Evolutionary conservation across 2,113 vertebrate genomes (phyloP), one percentile per base, ranked within the genome.

Genomic region (Psilopsiagon aymara): DNA sequence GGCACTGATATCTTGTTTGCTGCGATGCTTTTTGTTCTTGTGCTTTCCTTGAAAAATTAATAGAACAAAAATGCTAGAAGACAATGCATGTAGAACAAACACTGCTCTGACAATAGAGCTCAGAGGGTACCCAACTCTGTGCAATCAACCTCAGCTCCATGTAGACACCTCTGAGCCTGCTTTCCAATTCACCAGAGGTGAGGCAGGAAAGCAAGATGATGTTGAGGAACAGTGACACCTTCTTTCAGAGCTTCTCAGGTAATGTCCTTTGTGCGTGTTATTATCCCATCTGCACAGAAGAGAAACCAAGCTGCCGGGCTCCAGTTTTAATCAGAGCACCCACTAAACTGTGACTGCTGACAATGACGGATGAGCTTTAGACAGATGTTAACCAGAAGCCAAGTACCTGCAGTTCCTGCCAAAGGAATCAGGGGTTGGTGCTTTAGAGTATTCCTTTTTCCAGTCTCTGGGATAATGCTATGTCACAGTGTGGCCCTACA

Each of bases 41-140:
- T 43, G 82, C 47, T 90, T 95, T 75, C 73, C 80, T 86, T 96
- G 59, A 95, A 94, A 96, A 95, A 91, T 87, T 92, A 76, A 92
- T 95, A 92, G 68, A 95, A 70, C 31, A 79, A 94, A 94, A 92
- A 69, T 13, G 41, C 82, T 73, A 69, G 63, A 76, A 24, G 43
- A 55, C 44, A 51, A 49, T 8, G 39, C 31, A 21, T 33, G 24
- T 77, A 88, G 52, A 92, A 91, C 78, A 95, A 94, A 82, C 82
- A 41, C 13, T 73, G 27, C 44, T 84, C n/a, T 76, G 83, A 84
- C 44, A 81, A 33, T 35, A 74, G 43, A 76, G 35, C 41, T 63
- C 73, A 57, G 49, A 93, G 7, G 52, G 52, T 7, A 64, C 49
- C 33, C 59, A 71, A 67, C 43, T 66, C 21, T 1, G 24, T 43